These are phyloP conservation scores for Laodelphax striatellus DNA, from an alignment of 1,140 invertebrate species.

Conservation along the genomic window DNA sequence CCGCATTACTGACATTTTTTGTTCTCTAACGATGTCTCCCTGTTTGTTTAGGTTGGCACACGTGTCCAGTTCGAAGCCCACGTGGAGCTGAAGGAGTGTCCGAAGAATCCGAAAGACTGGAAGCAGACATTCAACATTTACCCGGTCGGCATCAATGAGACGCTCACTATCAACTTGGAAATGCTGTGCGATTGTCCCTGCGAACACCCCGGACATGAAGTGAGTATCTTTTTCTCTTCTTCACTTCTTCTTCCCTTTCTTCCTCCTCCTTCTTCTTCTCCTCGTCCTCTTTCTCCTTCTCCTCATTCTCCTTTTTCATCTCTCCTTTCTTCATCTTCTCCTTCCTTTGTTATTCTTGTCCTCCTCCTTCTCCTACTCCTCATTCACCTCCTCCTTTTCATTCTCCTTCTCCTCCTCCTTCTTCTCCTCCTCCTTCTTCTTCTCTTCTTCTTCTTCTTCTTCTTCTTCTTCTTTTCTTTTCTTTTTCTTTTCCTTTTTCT, in stretches of 20 bases:
- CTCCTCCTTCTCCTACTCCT: constrained; percentile 54
- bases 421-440: constrained; percentile 7
- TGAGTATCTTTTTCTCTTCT: constrained; percentile 21
- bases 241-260: too few relatives aligned
- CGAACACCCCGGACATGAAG: constrained; percentile 47
- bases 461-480: constrained; percentile 12
- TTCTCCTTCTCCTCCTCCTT: constrained; percentile 30
- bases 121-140: constrained; percentile 76
- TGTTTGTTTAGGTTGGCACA: constrained; percentile 39
- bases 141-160: constrained; percentile 85
- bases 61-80: constrained; percentile 37
- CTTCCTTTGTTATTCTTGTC: constrained; percentile 56
- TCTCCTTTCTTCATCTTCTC: constrained; percentile 28
- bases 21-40: constrained; percentile 26
- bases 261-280: too few relatives aligned
- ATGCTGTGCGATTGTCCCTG: constrained; percentile 87
- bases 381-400: constrained; percentile 36
- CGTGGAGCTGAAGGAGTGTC: constrained; percentile 61
- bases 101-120: constrained; percentile 61
- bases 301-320: constrained; percentile 29
- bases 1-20: too few relatives aligned
- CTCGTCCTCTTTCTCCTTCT: constrained; percentile 7
- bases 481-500: too few relatives aligned
- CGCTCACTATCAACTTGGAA: constrained; percentile 68
- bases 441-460: not conserved